Evolutionary conservation across 2,797 vertebrate species (phyloP), one percentile per base, ranked within the genome.

Genomic region (Meriones psammophilus): DNA sequence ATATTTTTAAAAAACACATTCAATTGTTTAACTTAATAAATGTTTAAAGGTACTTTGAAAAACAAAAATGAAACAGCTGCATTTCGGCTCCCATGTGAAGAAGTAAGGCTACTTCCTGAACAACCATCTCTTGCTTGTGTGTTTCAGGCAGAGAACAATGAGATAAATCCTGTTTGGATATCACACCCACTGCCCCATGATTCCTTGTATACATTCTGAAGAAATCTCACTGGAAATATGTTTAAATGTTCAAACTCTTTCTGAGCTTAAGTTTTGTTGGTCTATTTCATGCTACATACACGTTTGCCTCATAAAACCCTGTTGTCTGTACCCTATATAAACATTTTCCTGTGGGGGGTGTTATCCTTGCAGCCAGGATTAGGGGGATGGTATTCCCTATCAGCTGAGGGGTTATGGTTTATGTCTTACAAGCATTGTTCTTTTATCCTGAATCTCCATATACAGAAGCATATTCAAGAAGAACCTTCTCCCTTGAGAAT

Each of bases 1-100:
- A 78, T 89, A 80, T 79, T 36, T 90, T 96, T 96, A 58, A 30
- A 86, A 96, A 96, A 76, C 39, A 87, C 91, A 56, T 62, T 88
- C 56, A 54, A 91, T 24, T 50, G 91, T 78, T 96, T 96, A 96
- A 81, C 60, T 83, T 97, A 92, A 96, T 93, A 97, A 97, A 84
- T 60, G 94, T 54, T 93, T 39, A 26, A 36, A 9, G 8, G 71
- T 87, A 79, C 71, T 33, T 85, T 88, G 89, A 97, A 84, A 96
- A 97, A 97, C 50, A 26, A 95, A 87, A 97, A 58, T 36, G 54
- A 46, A 58, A 91, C 15, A 88, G 60, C 22, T 93, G 10, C 94
- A 77, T 92, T 64, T 85, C 30, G 93, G 88, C 88, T 97, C 96
- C 97, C 24, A 26, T 26, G 14, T 20, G 28, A 92, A 89, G 92